A percentile compares a stretch with the other conserved stretches of the same genome.
phyloP scores from a whole-genome alignment of 2,113 vertebrate species.

The Oxygymnocypris stewartii region DNA sequence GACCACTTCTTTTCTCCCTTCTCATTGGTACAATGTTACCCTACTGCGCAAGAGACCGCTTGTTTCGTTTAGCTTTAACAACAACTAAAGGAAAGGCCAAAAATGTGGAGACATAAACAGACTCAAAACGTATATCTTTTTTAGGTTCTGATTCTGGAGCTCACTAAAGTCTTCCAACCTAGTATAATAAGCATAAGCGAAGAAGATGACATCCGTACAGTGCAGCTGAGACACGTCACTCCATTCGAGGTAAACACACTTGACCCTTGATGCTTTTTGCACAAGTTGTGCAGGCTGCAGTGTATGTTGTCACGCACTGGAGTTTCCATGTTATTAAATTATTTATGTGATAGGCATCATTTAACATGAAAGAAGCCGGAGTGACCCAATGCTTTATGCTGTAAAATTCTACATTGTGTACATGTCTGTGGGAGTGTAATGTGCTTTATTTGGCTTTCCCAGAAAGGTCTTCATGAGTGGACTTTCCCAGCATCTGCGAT shows the following conservation, averaged over 20 bases:
- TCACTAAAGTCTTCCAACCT: conserved; percentile 80
- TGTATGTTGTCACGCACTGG: conserved; percentile 34
- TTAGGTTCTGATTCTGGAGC: conserved; percentile 86
- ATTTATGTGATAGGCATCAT: neutral
- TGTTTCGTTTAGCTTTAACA: neutral
- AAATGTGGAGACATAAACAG: conserved; percentile 12
- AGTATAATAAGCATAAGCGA: conserved; percentile 73
- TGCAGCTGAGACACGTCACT: conserved; percentile 78
- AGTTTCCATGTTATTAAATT: conserved; percentile 11
- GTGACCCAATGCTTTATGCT: neutral
- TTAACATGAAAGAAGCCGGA: neutral
- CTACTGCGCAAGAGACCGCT: neutral
- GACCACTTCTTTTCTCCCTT: conserved; percentile 34
- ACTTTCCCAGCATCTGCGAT: conserved; percentile 80
- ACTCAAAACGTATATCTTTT: neutral
- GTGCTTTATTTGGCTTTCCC: conserved; percentile 46
- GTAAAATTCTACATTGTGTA: neutral
- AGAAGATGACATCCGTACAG: conserved; percentile 66
- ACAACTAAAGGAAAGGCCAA: neutral
- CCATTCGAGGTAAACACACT: conserved; percentile 71
- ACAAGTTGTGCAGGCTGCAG: neutral
- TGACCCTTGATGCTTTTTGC: neutral
- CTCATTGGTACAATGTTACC: neutral
- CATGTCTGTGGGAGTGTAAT: neutral
- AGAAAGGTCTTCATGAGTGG: conserved; percentile 84